Evolutionary conservation across 2,113 vertebrate genomes (phyloP), one percentile per base, ranked within the genome.

Genomic region (Hyla sarda): DNA sequence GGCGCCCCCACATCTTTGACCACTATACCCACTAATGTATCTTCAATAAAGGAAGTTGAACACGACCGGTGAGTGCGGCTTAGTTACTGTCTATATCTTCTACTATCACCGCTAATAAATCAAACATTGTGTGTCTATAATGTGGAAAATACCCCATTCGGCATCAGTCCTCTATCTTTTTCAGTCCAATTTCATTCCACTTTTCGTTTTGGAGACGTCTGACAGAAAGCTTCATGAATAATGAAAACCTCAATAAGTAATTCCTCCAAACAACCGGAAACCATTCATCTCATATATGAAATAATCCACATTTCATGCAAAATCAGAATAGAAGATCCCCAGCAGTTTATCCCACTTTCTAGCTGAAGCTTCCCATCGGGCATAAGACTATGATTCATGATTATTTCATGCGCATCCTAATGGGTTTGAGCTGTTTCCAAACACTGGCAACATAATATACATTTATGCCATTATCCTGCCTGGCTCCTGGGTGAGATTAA

Each of bases 401-500:
- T 41, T 75, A 75, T 85, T 78, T 85, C 47, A 85, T 85, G 74
- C 13, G 74, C 83, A 69, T 78, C 73, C 19, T 85, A 85, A 78
- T 84, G 83, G 54, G 34, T 84, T 47, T 73, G 23, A 23, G 14
- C 14, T 5, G 23, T 84, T 75, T 74, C 34, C 71, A 47, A n/a
- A 60, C 25, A 25, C 54, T 28, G 25, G 34, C 37, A 48, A 45
- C 72, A 84, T 62, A 84, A 76, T 76, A 76, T 65, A 30, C 72
- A 75, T 30, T 76, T 30, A 77, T 60, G 75, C 56, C 23, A 77
- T 84, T 84, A 62, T 84, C 54, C n/a, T 76, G 17, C 73, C 21
- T 85, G 23, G 73, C 83, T 85, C 71, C 83, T 67, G 83, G 72
- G 83, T 85, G 30, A 65, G 32, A 85, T 50, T 77, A 85, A 85